Evolutionary conservation across 2,888 invertebrate species (phyloP).

Genomic region (Encarsia formosa): DNA sequence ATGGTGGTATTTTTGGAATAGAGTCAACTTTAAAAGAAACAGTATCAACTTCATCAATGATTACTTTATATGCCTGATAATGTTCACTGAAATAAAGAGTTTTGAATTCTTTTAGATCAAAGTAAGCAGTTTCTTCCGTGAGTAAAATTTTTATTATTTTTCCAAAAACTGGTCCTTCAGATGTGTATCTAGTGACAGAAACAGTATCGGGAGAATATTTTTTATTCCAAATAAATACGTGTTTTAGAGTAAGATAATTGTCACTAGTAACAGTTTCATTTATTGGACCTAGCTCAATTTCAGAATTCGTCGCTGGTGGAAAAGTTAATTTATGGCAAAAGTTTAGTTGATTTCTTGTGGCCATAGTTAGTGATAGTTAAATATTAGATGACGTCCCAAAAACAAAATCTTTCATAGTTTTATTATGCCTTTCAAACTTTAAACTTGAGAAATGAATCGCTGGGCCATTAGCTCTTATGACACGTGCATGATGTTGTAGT

Average conservation of each 20-base stretch:
- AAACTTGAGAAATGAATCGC: background rate
- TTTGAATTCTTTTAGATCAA: background rate
- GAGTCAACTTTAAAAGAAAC: background rate
- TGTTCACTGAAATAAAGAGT: background rate
- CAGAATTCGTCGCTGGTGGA: background rate
- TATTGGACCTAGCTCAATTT: background rate
- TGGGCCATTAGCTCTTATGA: background rate
- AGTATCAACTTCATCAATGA: background rate
- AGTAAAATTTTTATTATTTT: background rate
- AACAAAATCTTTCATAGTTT: background rate
- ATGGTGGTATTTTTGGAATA: background rate
- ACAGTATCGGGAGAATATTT: background rate
- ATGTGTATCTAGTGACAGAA: background rate
- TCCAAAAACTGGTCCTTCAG: background rate
- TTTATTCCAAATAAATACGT: background rate
- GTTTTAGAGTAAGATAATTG: background rate
- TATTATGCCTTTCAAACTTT: background rate
- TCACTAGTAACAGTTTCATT: background rate
- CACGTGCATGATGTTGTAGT: background rate
- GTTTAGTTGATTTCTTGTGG: background rate
- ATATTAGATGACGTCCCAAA: background rate
- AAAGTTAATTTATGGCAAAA: background rate
- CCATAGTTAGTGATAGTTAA: background rate
- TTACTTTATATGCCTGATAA: background rate
- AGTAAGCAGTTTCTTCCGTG: background rate